Evolutionary conservation across 1,140 invertebrate species (phyloP), one percentile per base, ranked within the genome.

Genomic region (Ruditapes philippinarum): DNA sequence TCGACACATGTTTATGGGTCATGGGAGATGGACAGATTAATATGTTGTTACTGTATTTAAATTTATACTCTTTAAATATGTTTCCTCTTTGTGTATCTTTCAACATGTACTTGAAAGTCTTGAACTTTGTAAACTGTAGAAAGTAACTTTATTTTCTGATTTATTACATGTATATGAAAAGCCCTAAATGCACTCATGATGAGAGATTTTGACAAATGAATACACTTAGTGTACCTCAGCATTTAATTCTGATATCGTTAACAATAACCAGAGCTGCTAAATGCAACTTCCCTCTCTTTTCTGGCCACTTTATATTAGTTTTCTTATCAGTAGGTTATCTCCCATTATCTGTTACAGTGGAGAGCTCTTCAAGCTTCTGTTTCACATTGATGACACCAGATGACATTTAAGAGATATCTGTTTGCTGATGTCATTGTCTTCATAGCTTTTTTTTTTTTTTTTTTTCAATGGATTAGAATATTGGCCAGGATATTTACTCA

Each of bases 281-380:
- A 49, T 51, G 22, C 17, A 74, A 40, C 38, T 49, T n/a, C n/a
- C n/a, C 70, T 49, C 70, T 28, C 49, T 40, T 74, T 54, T 78
- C 74, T 78, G 74, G 45, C 74, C 25, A 54, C 74, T 78, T 78
- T 25, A 74, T 49, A 78, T 49, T 54, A 51, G 74, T 1, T 22
- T 78, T 2, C 25, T 28, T 68, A 82, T 82, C 80, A 17, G 5
- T n/a, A 22, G 57, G 51, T 82, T 82, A 82, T 82, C 80, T 82
- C 60, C 80, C 80, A 68, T 82, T 82, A 82, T 82, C 80, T 82
- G 54, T n/a, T 78, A 33, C 36, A 38, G 5, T 78, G 74, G 54
- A 54, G 74, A 51, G 74, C 45, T 57, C 28, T 51, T 0, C 74
- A 78, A 78, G 74, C 74, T 78, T 78, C 74, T 78, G 74, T 51